Evolutionary conservation across 2,113 vertebrate species (phyloP).

Genomic region (Nymphicus hollandicus): DNA sequence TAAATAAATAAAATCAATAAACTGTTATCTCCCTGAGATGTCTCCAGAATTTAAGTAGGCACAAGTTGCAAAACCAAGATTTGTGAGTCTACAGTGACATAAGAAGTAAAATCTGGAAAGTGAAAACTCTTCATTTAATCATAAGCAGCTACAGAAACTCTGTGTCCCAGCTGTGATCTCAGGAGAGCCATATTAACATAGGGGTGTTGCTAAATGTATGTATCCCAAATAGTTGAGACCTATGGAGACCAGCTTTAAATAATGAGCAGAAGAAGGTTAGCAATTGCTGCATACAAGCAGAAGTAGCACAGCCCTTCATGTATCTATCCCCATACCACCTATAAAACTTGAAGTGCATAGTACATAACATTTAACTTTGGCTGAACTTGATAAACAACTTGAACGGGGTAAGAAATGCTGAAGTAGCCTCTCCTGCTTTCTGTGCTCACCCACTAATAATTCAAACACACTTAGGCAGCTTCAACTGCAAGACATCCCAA

Average conservation of each 20-base stretch:
- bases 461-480: neutral
- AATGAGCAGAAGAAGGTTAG: conserved; percentile 4
- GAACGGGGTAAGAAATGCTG: conserved; percentile 13
- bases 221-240: conserved; percentile 28
- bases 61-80: neutral
- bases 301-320: conserved; percentile 19
- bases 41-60: neutral
- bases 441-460: neutral
- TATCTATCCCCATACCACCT: conserved; percentile 46
- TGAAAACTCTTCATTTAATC: neutral
- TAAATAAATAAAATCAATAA: neutral
- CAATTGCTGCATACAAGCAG: neutral
- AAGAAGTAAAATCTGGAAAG: neutral
- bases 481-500: neutral
- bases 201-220: conserved; percentile 27
- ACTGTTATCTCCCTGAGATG: neutral
- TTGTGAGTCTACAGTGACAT: neutral
- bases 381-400: conserved; percentile 42
- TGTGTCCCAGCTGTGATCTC: conserved; percentile 42
- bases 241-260: neutral
- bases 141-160: conserved; percentile 18
- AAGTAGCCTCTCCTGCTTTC: neutral
- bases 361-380: conserved; percentile 58
- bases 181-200: conserved; percentile 1
- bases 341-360: conserved; percentile 44